These are phyloP conservation scores for Manis crassicaudata DNA, from an alignment of 2,797 vertebrate genomes.

Conservation along the genomic window DNA sequence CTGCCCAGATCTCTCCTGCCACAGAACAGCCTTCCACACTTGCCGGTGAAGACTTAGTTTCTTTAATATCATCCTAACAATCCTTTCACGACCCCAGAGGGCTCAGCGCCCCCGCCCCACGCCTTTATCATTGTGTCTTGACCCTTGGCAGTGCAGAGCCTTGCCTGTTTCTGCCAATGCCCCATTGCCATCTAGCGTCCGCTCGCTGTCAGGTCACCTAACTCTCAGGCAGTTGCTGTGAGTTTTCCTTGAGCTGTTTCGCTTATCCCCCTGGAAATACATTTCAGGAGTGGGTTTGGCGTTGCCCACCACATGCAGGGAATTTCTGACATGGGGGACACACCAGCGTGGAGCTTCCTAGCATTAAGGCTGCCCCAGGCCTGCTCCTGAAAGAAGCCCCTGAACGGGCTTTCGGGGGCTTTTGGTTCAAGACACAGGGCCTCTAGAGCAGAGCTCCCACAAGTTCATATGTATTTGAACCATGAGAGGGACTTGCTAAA, in stretches of 20 bases:
- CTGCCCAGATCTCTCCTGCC: slow-evolving; percentile 57
- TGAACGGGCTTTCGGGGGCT: neutral
- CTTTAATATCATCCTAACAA: slow-evolving; percentile 68
- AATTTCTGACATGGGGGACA: neutral
- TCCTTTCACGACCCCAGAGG: slow-evolving; percentile 51
- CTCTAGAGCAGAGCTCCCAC: neutral
- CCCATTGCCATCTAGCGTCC: slow-evolving; percentile 84
- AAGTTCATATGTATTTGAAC: neutral
- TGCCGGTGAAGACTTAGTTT: slow-evolving; percentile 14
- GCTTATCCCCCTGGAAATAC: neutral
- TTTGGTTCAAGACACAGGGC: neutral
- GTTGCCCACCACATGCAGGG: neutral
- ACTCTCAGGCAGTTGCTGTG: neutral
- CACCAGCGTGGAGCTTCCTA: neutral
- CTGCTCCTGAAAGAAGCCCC: neutral
- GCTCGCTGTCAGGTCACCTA: neutral
- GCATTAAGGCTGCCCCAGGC: neutral
- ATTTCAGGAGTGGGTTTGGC: neutral
- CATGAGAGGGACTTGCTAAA: neutral
- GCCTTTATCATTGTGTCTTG: slow-evolving; percentile 62
- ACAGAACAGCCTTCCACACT: slow-evolving; percentile 46
- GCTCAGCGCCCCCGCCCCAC: slow-evolving; percentile 11
- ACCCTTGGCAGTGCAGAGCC: slow-evolving; percentile 44
- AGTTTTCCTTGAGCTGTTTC: neutral
- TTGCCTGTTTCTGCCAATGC: slow-evolving; percentile 27